These are phyloP conservation scores for Pipistrellus pipistrellus DNA, from an alignment of 2,797 vertebrate species.

Conservation along the genomic window DNA sequence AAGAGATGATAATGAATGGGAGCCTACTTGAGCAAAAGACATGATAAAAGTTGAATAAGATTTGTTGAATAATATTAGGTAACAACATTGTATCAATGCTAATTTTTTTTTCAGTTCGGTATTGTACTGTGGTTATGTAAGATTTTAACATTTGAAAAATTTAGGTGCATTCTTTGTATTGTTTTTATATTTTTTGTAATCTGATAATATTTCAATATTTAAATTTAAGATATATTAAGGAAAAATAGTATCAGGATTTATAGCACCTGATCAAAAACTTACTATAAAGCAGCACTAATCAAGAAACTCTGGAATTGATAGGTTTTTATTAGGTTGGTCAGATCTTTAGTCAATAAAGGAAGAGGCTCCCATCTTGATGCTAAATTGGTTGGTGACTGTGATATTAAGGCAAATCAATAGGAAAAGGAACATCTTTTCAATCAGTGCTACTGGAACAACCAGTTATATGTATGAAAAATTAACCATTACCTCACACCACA, in stretches of 20 bases:
- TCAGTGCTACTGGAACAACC: background rate
- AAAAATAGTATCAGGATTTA: background rate
- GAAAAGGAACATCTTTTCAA: background rate
- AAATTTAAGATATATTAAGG: conserved; percentile 18
- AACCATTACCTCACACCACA: background rate
- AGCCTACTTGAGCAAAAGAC: background rate
- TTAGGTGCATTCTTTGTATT: background rate
- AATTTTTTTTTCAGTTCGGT: background rate
- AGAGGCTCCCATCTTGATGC: background rate
- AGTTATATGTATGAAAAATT: background rate
- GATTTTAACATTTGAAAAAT: background rate
- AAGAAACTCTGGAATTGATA: background rate
- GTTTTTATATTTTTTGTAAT: background rate
- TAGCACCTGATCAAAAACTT: background rate
- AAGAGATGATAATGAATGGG: background rate
- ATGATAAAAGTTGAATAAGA: background rate
- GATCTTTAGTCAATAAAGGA: background rate
- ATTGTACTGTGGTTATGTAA: background rate
- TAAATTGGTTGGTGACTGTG: background rate
- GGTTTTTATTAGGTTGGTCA: background rate
- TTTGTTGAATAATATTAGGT: background rate
- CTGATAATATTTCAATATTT: conserved; percentile 33
- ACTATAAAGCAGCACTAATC: background rate
- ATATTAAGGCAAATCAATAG: background rate
- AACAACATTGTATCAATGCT: background rate